phyloP scores from a whole-genome alignment of 2,888 invertebrate species.

The Athetis lepigone region DNA sequence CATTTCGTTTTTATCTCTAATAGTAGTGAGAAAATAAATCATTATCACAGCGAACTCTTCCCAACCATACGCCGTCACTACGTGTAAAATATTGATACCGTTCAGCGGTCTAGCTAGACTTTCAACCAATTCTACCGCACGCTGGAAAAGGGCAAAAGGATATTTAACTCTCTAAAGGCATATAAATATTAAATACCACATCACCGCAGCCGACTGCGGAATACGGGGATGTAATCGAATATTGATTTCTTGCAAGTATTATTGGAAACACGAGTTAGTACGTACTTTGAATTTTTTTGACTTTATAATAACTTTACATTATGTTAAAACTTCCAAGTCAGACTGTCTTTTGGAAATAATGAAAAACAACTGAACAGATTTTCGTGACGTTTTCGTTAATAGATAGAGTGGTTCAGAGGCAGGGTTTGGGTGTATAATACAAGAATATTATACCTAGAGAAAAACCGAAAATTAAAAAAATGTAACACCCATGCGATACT shows the following conservation, averaged over 20 bases:
- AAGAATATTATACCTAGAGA: no score
- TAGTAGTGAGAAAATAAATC: no score
- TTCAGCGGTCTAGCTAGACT: conserved; percentile 8
- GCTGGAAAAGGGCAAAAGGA: conserved; percentile 21
- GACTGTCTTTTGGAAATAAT: no score
- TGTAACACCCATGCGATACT: no score
- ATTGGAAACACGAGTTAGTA: conserved; percentile 1
- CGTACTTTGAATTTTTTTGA: background rate
- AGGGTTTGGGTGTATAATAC: no score
- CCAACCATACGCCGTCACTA: background rate
- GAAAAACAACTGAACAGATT: no score
- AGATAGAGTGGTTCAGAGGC: no score
- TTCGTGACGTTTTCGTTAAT: no score
- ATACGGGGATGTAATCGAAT: conserved; percentile 50
- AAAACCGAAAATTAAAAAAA: no score
- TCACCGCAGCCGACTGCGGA: conserved; percentile 14
- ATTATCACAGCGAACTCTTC: background rate
- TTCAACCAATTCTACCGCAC: conserved; percentile 14
- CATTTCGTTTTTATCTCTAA: no score
- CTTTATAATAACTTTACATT: background rate
- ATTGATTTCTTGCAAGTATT: conserved; percentile 47
- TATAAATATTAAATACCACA: conserved; percentile 46
- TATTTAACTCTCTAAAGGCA: conserved; percentile 38
- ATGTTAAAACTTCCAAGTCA: no score
- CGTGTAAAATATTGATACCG: conserved; percentile 28